Evolutionary conservation across 2,797 vertebrate genomes (phyloP), one percentile per base, ranked within the genome.

Genomic region (Eulemur albifrons): DNA sequence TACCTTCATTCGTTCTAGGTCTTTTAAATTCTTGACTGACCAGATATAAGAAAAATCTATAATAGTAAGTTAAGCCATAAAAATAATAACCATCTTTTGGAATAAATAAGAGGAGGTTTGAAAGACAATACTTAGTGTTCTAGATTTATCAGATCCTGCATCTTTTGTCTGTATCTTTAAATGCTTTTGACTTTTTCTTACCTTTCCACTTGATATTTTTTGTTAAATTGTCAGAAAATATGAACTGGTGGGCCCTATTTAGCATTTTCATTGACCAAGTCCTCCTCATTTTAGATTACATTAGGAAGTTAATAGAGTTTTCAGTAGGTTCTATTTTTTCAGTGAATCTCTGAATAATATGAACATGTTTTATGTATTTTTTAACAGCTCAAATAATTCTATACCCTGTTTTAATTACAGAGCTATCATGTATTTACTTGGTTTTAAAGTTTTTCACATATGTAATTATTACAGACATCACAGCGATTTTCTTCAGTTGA

Each of bases 401-500:
- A 6, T 57, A 21, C 52, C 2, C 38, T 82, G 23, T 90, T 82
- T 48, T 40, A 94, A 5, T 88, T 97, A 89, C 1, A 84, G 11
- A 91, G 11, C 20, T 91, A 2, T 91, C 32, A 72, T 88, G 75
- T 72, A 2, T 38, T 86, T 88, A 95, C 35, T 93, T 85, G 35
- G 43, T 97, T 96, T 93, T 94, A 95, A 98, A 97, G 32, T 94
- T 1, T 13, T 73, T 96, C 0, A 0, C 65, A 11, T 96, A 97
- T 98, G 81, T 97, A 95, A 97, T 98, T 18, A 0, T 98, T 98
- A 57, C 98, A 99, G 99, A 99, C 98, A 0, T 99, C 99, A 92
- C 99, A 99, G 98, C 98, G 99, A 38, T 98, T 98, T 38, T 54
- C 98, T 21, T 97, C 97, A 0, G 97, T 97, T 13, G 99, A 99